phyloP scores from a whole-genome alignment of 2,797 vertebrate genomes.

The Sebastes diploproa region DNA sequence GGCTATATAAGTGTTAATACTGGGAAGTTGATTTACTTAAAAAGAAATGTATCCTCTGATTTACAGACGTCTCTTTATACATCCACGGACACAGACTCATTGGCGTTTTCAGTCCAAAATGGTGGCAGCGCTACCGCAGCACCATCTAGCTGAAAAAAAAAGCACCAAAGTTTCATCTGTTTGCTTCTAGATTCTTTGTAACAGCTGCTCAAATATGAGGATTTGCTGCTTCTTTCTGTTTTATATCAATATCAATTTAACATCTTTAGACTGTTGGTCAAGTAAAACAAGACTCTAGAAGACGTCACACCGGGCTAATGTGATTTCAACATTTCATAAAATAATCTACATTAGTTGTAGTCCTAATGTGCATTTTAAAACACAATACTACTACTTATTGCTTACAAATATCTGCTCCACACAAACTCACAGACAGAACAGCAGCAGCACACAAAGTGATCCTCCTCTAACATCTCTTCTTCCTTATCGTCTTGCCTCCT shows the following conservation, averaged over 20 bases:
- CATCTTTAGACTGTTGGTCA: neutral
- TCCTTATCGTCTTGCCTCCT: neutral
- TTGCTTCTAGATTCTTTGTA: accelerated
- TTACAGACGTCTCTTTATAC: too few relatives aligned
- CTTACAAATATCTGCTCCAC: too few relatives aligned
- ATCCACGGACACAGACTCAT: too few relatives aligned
- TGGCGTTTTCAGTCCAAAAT: too few relatives aligned
- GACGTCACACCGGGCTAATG: neutral
- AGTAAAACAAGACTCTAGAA: neutral
- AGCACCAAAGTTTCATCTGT: too few relatives aligned
- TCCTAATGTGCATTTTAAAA: neutral
- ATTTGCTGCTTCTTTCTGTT: neutral
- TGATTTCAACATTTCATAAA: neutral
- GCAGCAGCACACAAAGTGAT: neutral
- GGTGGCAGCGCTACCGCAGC: too few relatives aligned
- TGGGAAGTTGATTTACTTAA: too few relatives aligned
- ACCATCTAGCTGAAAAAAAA: too few relatives aligned
- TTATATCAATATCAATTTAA: neutral
- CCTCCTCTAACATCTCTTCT: neutral
- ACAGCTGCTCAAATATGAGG: neutral
- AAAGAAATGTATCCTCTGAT: too few relatives aligned
- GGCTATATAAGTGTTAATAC: accelerated
- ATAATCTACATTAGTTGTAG: neutral
- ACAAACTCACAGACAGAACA: neutral
- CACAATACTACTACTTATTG: too few relatives aligned